Base-by-base conservation (phyloP, 2,113 vertebrate genomes). In the Zootoca vivipara region DNA sequence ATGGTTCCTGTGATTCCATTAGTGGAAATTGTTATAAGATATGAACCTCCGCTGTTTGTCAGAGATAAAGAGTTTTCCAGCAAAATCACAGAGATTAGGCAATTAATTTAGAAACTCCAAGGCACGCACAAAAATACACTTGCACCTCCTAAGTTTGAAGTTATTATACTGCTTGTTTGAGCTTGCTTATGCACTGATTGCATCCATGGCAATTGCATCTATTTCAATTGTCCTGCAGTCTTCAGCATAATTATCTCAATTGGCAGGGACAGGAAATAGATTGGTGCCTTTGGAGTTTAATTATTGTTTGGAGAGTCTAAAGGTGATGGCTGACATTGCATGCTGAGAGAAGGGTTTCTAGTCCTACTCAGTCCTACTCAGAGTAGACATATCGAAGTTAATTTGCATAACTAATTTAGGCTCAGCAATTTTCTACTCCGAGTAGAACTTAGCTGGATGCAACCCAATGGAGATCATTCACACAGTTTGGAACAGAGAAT, bases 121-220 rank as follows among this genome's bases (percentile, higher is more conserved):
- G 7, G 33, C 7, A 33, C 30, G 33, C 78, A n/a, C 74, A 52
- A 52, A 75, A 38, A 15, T 5, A 62, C 1, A 20, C 64, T 70
- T 56, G 65, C 18, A 56, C 72, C 3, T 24, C 28, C 13, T 52
- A 80, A 28, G 24, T 80, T 80, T 56, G 24, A 24, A 40, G 38
- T n/a, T 38, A 13, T 0, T 52, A 52, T 52, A 52, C 46, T 4
- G 70, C 3, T 58, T 69, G 18, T n/a, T 92, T 86, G 77, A 15
- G 78, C 77, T 69, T 52, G 24, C 65, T 91, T 90, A 93, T 86
- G 86, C 87, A 79, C 26, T 62, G 7, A 38, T 82, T 52, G 74
- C 81, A 26, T 72, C 67, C 42, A 33, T 2, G 46, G 46, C 46
- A 10, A 72, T 35, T 64, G 35, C 5, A 35, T 35, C 24, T 33